Evolutionary conservation across 2,113 vertebrate species (phyloP), one percentile per base, ranked within the genome.

Genomic region (Festucalex cinctus): DNA sequence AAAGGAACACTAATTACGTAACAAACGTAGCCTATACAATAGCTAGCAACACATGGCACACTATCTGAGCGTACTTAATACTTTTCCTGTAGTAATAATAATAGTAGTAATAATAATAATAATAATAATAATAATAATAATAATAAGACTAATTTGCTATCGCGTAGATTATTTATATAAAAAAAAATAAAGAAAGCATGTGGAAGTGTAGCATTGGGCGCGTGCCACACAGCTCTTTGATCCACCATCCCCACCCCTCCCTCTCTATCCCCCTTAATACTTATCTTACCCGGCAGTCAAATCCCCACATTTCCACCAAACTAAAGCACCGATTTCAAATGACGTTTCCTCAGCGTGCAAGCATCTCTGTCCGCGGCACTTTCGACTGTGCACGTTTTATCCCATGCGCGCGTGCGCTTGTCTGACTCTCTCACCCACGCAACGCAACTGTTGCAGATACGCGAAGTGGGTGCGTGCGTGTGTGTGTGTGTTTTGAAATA

Each of bases 281-380:
- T 73, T 70, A 58, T 76, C 77, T 73, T 79, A 85, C 80, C 82
- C 81, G 39, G 65, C 66, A n/a, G 66, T 67, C 68, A 81, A 87
- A 88, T 82, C 85, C 77, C 53, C 12, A 68, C 76, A 66, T 83
- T 77, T 74, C 64, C 44, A 78, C 64, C 48, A 71, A 78, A 71
- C 61, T 44, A 77, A 76, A 83, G 60, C 72, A 63, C 73, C 14
- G 61, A 70, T 80, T 80, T 81, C 60, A 57, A 43, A 39, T 63
- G 65, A 71, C 72, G 78, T 79, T 75, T 62, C 39, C 22, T 39
- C 14, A 41, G 49, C 39, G 49, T 32, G 74, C 37, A 32, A 67
- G 68, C 67, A n/a, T 62, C 43, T 65, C 59, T 41, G 7, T 65
- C 28, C 17, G 53, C n/a, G 70, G 49, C 61, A 64, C 67, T 70